Evolutionary conservation across 2,113 vertebrate species (phyloP).

Genomic region (Mesembrinibis cayennensis): DNA sequence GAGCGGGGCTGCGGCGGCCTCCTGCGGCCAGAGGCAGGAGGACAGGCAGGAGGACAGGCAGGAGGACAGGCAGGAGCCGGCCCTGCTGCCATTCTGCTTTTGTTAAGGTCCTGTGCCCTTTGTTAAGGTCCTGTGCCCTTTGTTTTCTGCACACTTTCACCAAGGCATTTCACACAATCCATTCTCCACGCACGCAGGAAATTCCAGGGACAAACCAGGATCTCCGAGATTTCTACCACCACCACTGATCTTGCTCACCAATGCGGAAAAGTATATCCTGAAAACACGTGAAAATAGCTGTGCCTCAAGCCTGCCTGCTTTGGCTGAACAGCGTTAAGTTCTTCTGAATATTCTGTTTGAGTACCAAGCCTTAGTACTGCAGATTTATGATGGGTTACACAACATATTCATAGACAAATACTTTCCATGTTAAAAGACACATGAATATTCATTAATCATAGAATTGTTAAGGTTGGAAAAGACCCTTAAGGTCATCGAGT

Average conservation of each 20-base stretch:
- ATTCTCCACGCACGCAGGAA: accelerated
- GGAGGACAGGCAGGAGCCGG: background rate
- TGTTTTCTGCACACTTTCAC: accelerated
- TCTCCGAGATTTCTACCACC: too few species aligned
- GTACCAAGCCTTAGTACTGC: background rate
- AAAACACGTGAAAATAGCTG: background rate
- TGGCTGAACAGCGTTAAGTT: background rate
- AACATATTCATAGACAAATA: background rate
- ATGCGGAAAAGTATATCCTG: accelerated
- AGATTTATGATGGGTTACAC: background rate
- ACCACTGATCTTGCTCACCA: accelerated
- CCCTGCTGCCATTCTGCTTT: accelerated
- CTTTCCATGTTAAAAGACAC: accelerated
- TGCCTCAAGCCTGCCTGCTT: background rate
- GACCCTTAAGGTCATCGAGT: too few species aligned
- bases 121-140: background rate
- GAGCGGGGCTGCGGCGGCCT: background rate
- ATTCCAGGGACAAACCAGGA: background rate
- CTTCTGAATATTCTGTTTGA: background rate
- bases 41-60: background rate
- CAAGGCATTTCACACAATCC: background rate
- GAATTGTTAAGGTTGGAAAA: too few species aligned
- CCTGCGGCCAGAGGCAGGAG: background rate
- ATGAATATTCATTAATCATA: background rate
- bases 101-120: too few species aligned